A percentile compares a stretch with the other conserved stretches of the same genome.
Evolutionary conservation across 1,140 invertebrate genomes (phyloP).

Genomic region (Trachymyrmex cornetzi): DNA sequence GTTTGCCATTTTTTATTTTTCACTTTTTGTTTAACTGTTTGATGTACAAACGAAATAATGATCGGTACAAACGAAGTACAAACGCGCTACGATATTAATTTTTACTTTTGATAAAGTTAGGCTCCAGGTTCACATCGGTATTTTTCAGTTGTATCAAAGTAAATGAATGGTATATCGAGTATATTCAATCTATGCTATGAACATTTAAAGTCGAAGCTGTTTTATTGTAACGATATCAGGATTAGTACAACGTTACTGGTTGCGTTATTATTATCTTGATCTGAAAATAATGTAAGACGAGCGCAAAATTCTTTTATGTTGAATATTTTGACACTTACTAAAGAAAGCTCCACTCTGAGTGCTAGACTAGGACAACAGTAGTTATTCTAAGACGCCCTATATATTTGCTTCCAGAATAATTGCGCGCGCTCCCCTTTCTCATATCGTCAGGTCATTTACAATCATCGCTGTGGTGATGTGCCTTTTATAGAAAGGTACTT

Average conservation of each 20-base stretch:
- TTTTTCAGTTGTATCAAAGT: no score
- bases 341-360: neutral
- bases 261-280: neutral
- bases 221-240: neutral
- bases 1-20: no score
- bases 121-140: no score
- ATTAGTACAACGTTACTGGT: neutral
- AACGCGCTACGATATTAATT: no score
- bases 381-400: neutral
- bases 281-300: constrained; percentile 7
- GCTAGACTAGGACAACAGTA: neutral
- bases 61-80: no score
- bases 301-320: neutral
- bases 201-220: neutral
- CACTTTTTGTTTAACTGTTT: no score
- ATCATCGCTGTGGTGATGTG: constrained; percentile 26
- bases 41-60: no score
- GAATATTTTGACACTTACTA: neutral
- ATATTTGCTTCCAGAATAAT: constrained; percentile 32
- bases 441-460: constrained; percentile 39
- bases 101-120: no score
- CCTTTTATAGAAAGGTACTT: constrained; percentile 51
- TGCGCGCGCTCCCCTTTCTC: constrained; percentile 29
- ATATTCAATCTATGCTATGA: no score
- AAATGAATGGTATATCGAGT: no score